phyloP scores from a whole-genome alignment of 1,140 invertebrate genomes.

The Drosophila leontia region DNA sequence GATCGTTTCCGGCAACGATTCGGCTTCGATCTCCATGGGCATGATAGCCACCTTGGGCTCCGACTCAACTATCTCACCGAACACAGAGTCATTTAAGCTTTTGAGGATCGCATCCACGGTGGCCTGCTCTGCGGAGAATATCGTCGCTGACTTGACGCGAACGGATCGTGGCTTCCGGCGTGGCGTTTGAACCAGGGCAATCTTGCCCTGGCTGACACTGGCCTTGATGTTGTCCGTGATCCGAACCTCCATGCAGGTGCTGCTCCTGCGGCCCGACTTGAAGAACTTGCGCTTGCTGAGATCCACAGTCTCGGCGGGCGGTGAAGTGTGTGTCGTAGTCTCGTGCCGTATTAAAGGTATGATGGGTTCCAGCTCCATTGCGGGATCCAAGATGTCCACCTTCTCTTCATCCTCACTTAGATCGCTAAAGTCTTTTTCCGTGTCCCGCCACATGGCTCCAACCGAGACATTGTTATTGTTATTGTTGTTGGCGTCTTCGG shows the following conservation, averaged over 20 bases:
- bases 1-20: neutral
- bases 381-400: neutral
- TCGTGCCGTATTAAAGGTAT: constrained; percentile 71
- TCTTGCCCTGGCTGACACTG: constrained; percentile 70
- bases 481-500: constrained; percentile 64
- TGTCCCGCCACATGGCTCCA: constrained; percentile 2
- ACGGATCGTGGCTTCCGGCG: constrained; percentile 48
- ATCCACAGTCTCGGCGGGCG: constrained; percentile 5
- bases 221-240: constrained; percentile 78
- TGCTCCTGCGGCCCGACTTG: constrained; percentile 64
- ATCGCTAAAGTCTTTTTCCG: constrained; percentile 54
- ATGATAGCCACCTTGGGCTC: neutral
- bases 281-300: constrained; percentile 71
- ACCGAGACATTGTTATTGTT: constrained; percentile 18
- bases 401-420: constrained; percentile 56
- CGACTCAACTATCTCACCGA: constrained; percentile 67
- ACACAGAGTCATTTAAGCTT: constrained; percentile 67
- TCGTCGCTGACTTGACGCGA: constrained; percentile 62
- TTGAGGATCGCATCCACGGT: constrained; percentile 78
- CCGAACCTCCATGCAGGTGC: constrained; percentile 73
- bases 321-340: constrained; percentile 7
- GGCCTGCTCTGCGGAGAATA: constrained; percentile 78
- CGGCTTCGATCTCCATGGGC: constrained; percentile 22
- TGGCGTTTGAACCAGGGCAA: constrained; percentile 57
- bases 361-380: constrained; percentile 61